A percentile compares a stretch with the other conserved stretches of the same genome.
Conservation (phyloP, 35 echinoderm and acorn worm genomes). For the Hemicentrotus pulcherrimus region DNA sequence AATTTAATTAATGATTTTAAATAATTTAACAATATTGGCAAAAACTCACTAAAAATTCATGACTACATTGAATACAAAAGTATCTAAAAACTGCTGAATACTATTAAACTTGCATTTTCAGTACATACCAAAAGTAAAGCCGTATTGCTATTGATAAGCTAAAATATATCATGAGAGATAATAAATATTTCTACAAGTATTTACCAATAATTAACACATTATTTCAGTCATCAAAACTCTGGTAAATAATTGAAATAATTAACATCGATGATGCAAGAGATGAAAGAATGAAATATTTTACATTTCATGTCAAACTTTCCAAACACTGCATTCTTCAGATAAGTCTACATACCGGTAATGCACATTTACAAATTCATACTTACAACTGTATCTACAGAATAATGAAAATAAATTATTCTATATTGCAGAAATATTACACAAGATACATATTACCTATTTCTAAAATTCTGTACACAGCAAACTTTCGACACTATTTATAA, state of each 20-base stretch:
- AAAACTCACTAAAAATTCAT: neutral
- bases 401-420: neutral
- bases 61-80: neutral
- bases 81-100: neutral
- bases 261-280: neutral
- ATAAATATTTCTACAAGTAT: neutral
- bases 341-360: neutral
- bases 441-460: neutral
- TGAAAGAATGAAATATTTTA: neutral
- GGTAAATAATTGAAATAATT: neutral
- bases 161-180: neutral
- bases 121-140: neutral
- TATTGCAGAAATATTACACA: constrained; percentile 13
- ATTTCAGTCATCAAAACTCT: neutral
- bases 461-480: neutral
- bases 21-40: neutral
- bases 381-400: neutral
- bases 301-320: neutral
- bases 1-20: neutral
- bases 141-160: neutral
- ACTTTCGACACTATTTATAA: neutral
- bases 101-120: neutral
- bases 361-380: constrained; percentile 13
- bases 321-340: neutral
- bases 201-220: neutral